Conservation (phyloP, 2,113 vertebrate genomes). For the Candoia aspera region DNA sequence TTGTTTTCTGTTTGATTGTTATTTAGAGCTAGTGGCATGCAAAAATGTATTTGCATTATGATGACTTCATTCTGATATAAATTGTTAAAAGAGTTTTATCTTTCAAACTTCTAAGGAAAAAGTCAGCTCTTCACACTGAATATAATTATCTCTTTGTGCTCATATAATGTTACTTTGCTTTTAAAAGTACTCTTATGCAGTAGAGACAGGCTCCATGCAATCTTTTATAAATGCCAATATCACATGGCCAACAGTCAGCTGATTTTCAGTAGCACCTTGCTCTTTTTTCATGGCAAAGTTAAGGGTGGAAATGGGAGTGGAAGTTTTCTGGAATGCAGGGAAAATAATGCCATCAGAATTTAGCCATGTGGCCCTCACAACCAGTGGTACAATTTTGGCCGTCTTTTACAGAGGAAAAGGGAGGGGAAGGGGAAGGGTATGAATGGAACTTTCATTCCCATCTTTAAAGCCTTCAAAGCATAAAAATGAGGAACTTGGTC, state of each 20-base stretch:
- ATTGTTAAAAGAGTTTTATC: background rate
- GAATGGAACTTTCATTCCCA: background rate
- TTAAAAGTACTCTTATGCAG: background rate
- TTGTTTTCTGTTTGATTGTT: background rate
- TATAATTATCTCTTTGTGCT: background rate
- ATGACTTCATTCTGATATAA: background rate
- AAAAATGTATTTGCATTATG: background rate
- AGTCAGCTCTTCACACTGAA: background rate
- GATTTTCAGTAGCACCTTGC: too few relatives aligned
- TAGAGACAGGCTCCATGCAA: background rate
- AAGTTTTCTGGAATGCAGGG: background rate
- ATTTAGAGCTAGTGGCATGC: background rate
- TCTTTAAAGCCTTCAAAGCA: background rate
- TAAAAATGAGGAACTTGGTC: background rate
- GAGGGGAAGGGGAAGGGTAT: background rate
- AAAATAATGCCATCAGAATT: background rate
- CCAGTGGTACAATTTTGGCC: background rate
- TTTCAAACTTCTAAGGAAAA: background rate
- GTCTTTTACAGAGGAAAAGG: background rate
- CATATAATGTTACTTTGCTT: background rate
- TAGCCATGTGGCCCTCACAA: background rate
- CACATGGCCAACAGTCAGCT: background rate
- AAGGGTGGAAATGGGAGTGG: background rate
- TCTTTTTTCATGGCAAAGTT: background rate
- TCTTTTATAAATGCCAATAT: background rate